Evolutionary conservation across 2,888 invertebrate genomes (phyloP).

Genomic region (Sesamia inferens): DNA sequence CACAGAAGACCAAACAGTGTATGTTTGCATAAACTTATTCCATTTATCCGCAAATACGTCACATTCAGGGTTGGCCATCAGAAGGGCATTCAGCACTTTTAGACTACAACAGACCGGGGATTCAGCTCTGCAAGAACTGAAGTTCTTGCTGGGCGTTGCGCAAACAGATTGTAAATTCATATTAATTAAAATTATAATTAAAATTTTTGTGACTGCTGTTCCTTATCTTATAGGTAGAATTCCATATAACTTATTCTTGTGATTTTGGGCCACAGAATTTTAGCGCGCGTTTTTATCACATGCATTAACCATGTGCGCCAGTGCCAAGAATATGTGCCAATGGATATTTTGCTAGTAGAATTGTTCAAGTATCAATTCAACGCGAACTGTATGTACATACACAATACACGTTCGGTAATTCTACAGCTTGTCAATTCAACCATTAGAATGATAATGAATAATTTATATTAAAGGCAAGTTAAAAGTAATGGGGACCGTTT

Average conservation of each 20-base stretch:
- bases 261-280: not conserved
- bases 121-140: no score
- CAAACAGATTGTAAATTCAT: no score
- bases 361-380: not conserved
- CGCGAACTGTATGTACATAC: not conserved
- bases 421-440: constrained; percentile 27
- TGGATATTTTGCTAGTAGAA: not conserved
- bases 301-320: not conserved
- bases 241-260: no score
- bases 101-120: no score
- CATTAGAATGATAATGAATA: constrained; percentile 30
- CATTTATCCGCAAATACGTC: no score
- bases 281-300: not conserved
- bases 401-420: not conserved
- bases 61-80: no score
- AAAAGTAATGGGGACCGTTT: constrained; percentile 33
- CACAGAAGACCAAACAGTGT: no score
- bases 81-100: no score
- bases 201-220: not conserved
- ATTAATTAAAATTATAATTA: no score
- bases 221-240: not conserved
- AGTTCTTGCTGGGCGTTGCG: no score
- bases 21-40: no score
- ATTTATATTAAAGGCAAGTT: constrained; percentile 21
- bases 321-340: not conserved